Conservation (phyloP, 2,113 vertebrate species). For the Daboia siamensis region DNA sequence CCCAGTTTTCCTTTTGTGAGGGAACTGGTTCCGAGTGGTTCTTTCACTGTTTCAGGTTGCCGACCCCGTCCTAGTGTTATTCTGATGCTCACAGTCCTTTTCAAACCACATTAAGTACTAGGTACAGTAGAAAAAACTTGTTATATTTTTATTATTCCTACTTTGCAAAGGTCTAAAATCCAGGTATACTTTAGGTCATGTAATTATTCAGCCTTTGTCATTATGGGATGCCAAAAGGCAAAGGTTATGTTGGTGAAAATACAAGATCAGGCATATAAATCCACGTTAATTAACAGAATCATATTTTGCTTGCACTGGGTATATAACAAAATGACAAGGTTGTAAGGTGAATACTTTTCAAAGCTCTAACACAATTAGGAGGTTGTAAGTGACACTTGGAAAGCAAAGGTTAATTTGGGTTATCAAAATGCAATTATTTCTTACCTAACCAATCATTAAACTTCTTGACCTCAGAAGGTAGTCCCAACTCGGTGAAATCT, state of each 20-base stretch:
- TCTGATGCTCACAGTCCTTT: not conserved
- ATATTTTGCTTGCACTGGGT: constrained; percentile 56
- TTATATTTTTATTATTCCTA: not conserved
- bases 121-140: not conserved
- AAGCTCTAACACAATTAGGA: constrained; percentile 79
- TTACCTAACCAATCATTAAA: constrained; percentile 99
- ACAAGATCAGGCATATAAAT: constrained; percentile 62
- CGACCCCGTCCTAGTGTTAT: not conserved
- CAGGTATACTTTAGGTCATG: not conserved
- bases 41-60: no score
- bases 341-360: constrained; percentile 58
- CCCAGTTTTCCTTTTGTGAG: no score
- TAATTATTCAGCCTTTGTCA: constrained; percentile 24
- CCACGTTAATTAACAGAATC: constrained; percentile 69
- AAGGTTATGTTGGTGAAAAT: constrained; percentile 46
- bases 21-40: no score
- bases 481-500: constrained; percentile 98
- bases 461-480: constrained; percentile 99
- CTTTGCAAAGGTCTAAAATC: not conserved
- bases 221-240: constrained; percentile 28
- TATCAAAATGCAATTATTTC: constrained; percentile 76
- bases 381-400: constrained; percentile 72
- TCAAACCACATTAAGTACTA: not conserved
- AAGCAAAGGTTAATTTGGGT: constrained; percentile 80
- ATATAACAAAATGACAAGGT: constrained; percentile 49